Base-by-base conservation (phyloP, 2,888 invertebrate species). In the Pocota personata region DNA sequence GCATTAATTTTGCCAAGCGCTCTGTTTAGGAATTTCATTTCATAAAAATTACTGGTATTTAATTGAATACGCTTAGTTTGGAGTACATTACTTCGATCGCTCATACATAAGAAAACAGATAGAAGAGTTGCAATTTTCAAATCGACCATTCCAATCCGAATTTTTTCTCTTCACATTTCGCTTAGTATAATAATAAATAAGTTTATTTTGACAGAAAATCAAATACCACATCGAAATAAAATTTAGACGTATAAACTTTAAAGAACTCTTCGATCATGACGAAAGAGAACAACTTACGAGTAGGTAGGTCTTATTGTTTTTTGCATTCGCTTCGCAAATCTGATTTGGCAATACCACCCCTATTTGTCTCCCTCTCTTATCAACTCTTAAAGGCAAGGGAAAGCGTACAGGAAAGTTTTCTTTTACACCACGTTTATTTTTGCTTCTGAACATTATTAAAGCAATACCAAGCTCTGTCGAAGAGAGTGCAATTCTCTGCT, bases 401-500 rank as follows among this genome's bases (percentile, higher is more conserved):
- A 27, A 52, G 52, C 30, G 21, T 27, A 27, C 6, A 52, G 32
- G 7, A 55, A 55, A 14, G 16, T 12, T 46, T 62, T 27, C 16
- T 43, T 12, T 43, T 30, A 35, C 32, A 10, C 30, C 30, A 52
- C 12, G 10, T 52, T 52, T n/a, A 27, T 30, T 52, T 35, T 21
- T 58, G 55, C 30, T 30, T n/a, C 3, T 14, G 8, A 58, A 37
- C 16, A 35, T 19, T 35, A n/a, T 37, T 60, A 43, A 43, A 27
- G 52, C 43, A 40, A 30, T 14, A 27, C 30, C n/a, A 58, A 43
- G 4, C 43, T 43, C 5, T 30, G 35, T n/a, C 14, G 32, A 73
- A 73, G 60, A 73, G 72, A 73, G 72, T 73, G 27, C 50, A 60
- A 14, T 60, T 73, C 62, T 14, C 40, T 40, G 6, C n/a, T 50